phyloP scores from a whole-genome alignment of 2,888 invertebrate species.

The Keiferia lycopersicella region DNA sequence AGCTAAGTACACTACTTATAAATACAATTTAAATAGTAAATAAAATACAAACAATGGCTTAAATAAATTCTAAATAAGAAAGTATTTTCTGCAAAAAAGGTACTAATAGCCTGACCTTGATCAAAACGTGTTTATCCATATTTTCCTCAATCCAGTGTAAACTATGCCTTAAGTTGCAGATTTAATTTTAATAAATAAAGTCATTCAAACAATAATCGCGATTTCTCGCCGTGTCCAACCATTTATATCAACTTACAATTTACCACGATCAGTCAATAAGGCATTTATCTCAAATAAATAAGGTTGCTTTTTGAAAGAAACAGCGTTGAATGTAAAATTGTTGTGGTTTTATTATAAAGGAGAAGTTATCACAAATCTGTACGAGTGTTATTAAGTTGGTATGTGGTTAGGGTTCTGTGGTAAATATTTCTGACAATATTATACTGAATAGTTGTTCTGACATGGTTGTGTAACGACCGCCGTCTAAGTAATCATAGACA shows the following conservation, averaged over 20 bases:
- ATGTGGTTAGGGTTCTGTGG: slow-evolving; percentile 26
- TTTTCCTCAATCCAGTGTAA: slow-evolving; percentile 39
- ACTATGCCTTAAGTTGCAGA: slow-evolving; percentile 41
- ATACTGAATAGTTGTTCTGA: background rate
- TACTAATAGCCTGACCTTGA: background rate
- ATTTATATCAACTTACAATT: slow-evolving; percentile 41
- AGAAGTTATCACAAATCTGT: slow-evolving; percentile 37
- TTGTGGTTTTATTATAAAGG: slow-evolving; percentile 35
- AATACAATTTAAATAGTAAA: background rate
- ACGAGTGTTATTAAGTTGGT: slow-evolving; percentile 32
- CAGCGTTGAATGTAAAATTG: slow-evolving; percentile 21
- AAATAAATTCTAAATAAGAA: background rate
- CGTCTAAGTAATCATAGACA: too few species aligned
- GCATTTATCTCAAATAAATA: slow-evolving; percentile 24
- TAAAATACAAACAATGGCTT: background rate
- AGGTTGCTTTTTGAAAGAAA: slow-evolving; percentile 24
- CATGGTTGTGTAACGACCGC: too few species aligned
- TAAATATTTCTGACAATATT: background rate
- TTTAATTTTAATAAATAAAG: slow-evolving; percentile 62
- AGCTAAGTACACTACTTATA: too few species aligned
- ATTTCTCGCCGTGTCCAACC: slow-evolving; percentile 43
- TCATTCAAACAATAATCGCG: slow-evolving; percentile 56
- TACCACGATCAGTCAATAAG: slow-evolving; percentile 21
- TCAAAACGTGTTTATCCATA: background rate
- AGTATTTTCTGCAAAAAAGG: background rate